phyloP scores from a whole-genome alignment of 2,888 invertebrate genomes.

The Boloria euphrosyne region DNA sequence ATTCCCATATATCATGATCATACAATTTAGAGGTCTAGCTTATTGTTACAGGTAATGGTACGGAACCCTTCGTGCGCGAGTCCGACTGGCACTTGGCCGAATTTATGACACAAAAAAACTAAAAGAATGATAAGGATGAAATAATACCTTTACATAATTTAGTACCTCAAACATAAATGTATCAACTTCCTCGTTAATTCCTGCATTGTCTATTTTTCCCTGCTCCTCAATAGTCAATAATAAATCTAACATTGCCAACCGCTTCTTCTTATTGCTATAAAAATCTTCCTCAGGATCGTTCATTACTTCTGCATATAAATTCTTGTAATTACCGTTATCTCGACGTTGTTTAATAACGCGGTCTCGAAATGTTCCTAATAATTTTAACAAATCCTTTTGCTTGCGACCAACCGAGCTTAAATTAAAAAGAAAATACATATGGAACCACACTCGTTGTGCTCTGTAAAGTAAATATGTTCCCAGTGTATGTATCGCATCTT shows the following conservation, averaged over 20 bases:
- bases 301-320: constrained; percentile 37
- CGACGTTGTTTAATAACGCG: constrained; percentile 41
- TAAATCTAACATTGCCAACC: constrained; percentile 80
- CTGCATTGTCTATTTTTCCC: constrained; percentile 72
- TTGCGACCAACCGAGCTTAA: constrained; percentile 71
- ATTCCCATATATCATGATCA: too few species aligned
- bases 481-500: constrained; percentile 78
- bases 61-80: too few species aligned
- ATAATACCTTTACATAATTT: too few species aligned
- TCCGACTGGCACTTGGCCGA: too few species aligned
- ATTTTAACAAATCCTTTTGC: constrained; percentile 65
- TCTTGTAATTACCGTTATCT: constrained; percentile 55
- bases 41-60: too few species aligned
- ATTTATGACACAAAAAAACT: too few species aligned
- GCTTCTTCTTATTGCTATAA: constrained; percentile 59
- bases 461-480: constrained; percentile 66
- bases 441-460: constrained; percentile 80
- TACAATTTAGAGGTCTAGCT: too few species aligned
- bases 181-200: constrained; percentile 74
- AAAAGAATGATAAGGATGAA: too few species aligned
- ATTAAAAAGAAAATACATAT: constrained; percentile 79
- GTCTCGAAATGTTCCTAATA: constrained; percentile 61
- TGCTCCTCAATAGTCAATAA: constrained; percentile 71
- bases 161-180: constrained; percentile 77
- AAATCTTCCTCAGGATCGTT: constrained; percentile 36